Evolutionary conservation across 2,113 vertebrate genomes (phyloP).

Genomic region (Falcunculus frontatus): DNA sequence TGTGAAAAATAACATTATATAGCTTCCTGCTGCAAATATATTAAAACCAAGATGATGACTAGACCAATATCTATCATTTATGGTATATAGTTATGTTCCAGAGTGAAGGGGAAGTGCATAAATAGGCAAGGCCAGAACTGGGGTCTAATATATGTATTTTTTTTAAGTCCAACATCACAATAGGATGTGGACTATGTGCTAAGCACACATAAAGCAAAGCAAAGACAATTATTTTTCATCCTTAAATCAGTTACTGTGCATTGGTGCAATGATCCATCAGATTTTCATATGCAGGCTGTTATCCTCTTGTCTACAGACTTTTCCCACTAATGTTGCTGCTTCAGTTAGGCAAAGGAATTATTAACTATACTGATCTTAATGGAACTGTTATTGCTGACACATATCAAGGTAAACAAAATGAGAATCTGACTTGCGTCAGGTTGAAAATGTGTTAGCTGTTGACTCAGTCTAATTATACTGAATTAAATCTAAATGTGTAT

Average conservation of each 20-base stretch:
- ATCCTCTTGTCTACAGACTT: background rate
- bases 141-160: background rate
- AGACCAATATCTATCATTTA: background rate
- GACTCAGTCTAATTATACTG: background rate
- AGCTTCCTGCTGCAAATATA: background rate
- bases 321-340: background rate
- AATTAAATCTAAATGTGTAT: background rate
- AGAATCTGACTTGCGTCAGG: background rate
- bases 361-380: background rate
- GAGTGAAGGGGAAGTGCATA: background rate
- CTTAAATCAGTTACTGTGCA: background rate
- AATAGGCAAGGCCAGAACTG: background rate
- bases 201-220: background rate
- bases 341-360: background rate
- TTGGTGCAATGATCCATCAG: rapidly evolving
- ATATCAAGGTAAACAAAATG: background rate
- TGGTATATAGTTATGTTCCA: background rate
- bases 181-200: background rate
- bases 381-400: background rate
- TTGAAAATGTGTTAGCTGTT: background rate
- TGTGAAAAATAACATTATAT: background rate
- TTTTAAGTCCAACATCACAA: background rate
- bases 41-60: background rate
- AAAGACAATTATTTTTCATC: background rate
- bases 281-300: background rate